Percentiles rank a stretch among this genome's conserved stretches.
phyloP scores from a whole-genome alignment of 1,140 invertebrate genomes.

The Aphidius ervi region DNA sequence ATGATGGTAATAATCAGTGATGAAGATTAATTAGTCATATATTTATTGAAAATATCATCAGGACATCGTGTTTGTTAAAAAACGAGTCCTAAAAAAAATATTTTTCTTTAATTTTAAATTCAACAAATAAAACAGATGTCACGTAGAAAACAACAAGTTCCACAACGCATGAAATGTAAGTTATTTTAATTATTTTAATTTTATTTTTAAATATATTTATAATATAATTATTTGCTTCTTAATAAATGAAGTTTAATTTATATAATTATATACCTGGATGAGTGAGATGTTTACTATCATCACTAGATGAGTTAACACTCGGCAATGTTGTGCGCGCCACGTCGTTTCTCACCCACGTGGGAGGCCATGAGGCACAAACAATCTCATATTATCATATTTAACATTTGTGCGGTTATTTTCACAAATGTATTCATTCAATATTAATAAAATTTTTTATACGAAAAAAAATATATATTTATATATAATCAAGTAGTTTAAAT shows the following conservation, averaged over 20 bases:
- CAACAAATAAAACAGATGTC: slow-evolving; percentile 48
- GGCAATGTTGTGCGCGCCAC: slow-evolving; percentile 31
- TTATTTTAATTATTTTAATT: slow-evolving; percentile 18
- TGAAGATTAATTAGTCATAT: no score
- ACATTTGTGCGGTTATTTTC: background rate
- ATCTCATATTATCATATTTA: slow-evolving; percentile 26
- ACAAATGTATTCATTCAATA: background rate
- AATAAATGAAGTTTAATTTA: slow-evolving; percentile 6
- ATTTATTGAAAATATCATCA: no score
- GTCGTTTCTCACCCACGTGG: slow-evolving; percentile 44
- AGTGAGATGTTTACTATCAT: no score
- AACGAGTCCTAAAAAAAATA: no score
- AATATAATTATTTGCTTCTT: slow-evolving; percentile 23
- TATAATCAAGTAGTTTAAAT: no score
- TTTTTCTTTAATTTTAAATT: background rate
- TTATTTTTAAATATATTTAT: slow-evolving; percentile 15
- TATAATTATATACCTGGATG: no score
- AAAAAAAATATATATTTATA: no score
- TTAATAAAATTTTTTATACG: background rate
- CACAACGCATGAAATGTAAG: slow-evolving; percentile 54
- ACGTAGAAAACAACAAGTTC: slow-evolving; percentile 53
- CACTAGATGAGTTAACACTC: background rate
- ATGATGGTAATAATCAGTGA: no score
- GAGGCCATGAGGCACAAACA: slow-evolving; percentile 45
- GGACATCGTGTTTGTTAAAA: no score